These are phyloP conservation scores for Hippoglossus stenolepis DNA, from an alignment of 2,113 vertebrate species.

Conservation along the genomic window DNA sequence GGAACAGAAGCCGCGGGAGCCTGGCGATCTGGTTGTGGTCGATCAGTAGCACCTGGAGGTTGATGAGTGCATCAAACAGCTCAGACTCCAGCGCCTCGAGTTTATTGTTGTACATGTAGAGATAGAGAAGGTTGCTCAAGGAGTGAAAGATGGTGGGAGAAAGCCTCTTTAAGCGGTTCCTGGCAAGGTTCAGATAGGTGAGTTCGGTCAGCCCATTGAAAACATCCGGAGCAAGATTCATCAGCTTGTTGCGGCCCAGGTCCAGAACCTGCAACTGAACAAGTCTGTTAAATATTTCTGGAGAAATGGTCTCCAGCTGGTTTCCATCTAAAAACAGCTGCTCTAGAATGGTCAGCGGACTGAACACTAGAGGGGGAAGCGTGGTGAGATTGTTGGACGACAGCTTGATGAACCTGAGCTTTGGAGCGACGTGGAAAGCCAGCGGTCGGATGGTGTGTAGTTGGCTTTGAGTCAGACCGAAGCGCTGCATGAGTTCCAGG, in stretches of 20 bases:
- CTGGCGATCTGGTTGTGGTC: slow-evolving; percentile 81
- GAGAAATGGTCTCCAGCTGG: slow-evolving; percentile 70
- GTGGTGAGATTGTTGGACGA: slow-evolving; percentile 78
- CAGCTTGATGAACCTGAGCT: slow-evolving; percentile 84
- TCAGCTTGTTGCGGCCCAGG: slow-evolving; percentile 83
- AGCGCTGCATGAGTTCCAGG: slow-evolving; percentile 77
- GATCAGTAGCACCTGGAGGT: slow-evolving; percentile 83
- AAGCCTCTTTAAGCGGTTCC: slow-evolving; percentile 83
- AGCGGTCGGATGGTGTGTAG: slow-evolving; percentile 81
- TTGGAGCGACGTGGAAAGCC: slow-evolving; percentile 82
- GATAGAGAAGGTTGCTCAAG: slow-evolving; percentile 78
- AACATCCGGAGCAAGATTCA: slow-evolving; percentile 57
- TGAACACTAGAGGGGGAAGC: slow-evolving; percentile 82
- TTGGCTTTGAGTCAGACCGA: slow-evolving; percentile 80
- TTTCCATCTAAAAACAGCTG: slow-evolving; percentile 85
- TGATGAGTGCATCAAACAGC: slow-evolving; percentile 78
- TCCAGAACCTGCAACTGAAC: slow-evolving; percentile 76
- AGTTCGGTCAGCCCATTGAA: slow-evolving; percentile 83
- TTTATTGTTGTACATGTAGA: slow-evolving; percentile 84
- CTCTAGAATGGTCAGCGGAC: slow-evolving; percentile 74
- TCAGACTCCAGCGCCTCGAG: slow-evolving; percentile 79
- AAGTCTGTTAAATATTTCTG: slow-evolving; percentile 80
- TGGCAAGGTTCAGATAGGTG: slow-evolving; percentile 82
- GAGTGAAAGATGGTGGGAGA: slow-evolving; percentile 80
- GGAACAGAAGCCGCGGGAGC: slow-evolving; percentile 83